Evolutionary conservation across 23 tunicate genomes (phyloP), one percentile per base, ranked within the genome.

Genomic region (Halocynthia roretzi): DNA sequence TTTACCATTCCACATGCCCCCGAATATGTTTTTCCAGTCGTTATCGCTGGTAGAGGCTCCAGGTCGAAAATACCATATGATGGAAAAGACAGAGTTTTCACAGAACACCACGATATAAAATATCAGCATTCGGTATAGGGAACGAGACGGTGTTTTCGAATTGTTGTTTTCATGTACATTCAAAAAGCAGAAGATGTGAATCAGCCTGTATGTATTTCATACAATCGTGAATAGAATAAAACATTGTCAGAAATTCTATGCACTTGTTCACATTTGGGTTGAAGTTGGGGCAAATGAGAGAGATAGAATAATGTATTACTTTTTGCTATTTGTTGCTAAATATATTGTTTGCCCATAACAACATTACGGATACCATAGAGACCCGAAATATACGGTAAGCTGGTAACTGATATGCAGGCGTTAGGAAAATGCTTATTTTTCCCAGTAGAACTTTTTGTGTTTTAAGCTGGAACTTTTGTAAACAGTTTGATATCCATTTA

Each of bases 111-210:
- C 17, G 58, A 76, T 49, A 75, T 90, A 90, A 49, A 78, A 90
- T 9, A 70, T 63, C 7, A 65, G 49, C 96, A 90, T 90, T 8
- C 86, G 52, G 54, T 51, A 90, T 5, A 62, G 20, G 9, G 78
- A 53, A 74, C 78, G 78, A 22, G 78, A 54, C 5, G 20, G 56
- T 31, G 44, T 31, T 52, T 69, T 60, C 50, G 81, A 81, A 67
- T 62, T 40, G 7, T 68, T 14, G 12, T 76, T 82, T 40, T 70
- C 75, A 56, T 86, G 80, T 6, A 91, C 97, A 66, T 91, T 85
- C 77, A 91, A 71, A 71, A 87, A 91, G n/a, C 93, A 73, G 71
- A 91, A 91, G 62, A 51, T 81, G 84, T 91, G 85, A 54, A 90
- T 76, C 40, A 91, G 71, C 56, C 97, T 91, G 80, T 48, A 62